Evolutionary conservation across 2,888 invertebrate species (phyloP), one percentile per base, ranked within the genome.

Genomic region (Myopa testacea): DNA sequence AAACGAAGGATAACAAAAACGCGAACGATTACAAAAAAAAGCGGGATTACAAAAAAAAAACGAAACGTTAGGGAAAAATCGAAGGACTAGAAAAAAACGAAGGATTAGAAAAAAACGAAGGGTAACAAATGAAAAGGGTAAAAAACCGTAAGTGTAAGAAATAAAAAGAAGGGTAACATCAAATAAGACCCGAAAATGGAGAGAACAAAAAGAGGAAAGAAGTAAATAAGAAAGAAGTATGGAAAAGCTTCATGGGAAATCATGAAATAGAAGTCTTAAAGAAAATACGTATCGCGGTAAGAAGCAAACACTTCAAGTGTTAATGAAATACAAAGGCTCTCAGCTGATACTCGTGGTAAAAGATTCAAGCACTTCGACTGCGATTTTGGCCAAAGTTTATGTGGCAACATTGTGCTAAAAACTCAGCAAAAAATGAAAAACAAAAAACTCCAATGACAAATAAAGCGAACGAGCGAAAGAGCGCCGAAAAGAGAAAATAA

Each of bases 331-430:
- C 52, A 58, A 75, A 68, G 40, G 55, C 45, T 45, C 45, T 6
- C 10, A 8, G 45, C 10, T 45, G 10, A 45, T 26, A 45, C 10
- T 45, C 45, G 4, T 10, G 10, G 45, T 45, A 3, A 45, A 45
- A 45, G 45, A 26, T 26, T 26, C 1, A 26, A 2, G 26, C 26
- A 26, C 26, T 26, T 26, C 26, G 26, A 10, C 45, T 8, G 45
- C 6, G 45, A 45, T 2, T 45, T 6, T 45, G 7, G 45, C 6
- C 45, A 45, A 45, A 45, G 45, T 45, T 45, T 45, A 10, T 45
- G 6, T 68, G 67, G 67, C 75, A 75, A 67, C 58, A 58, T 67
- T 67, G 67, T 75, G 67, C 40, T 58, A 67, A 67, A 67, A 67
- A 12, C 14, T 40, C 38, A 67, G 55, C 55, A 5, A 55, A 14